phyloP scores from a whole-genome alignment of 2,888 invertebrate species.

The Myathropa florea region DNA sequence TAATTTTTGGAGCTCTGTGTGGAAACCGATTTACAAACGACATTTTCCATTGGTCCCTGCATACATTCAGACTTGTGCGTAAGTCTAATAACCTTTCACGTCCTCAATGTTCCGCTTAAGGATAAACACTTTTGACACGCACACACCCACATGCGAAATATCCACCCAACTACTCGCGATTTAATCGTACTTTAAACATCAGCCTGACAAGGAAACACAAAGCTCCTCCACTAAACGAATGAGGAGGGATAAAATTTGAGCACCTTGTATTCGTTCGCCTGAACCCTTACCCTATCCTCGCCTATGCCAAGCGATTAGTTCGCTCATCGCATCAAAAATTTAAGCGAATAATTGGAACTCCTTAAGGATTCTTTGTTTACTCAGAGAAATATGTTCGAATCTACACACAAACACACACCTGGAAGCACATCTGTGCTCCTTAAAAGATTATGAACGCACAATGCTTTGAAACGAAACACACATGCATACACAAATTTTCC shows the following conservation, averaged over 20 bases:
- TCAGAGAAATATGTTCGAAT: slow-evolving; percentile 31
- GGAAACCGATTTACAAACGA: no score
- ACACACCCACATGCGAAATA: no score
- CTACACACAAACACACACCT: not conserved
- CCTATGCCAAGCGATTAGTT: slow-evolving; percentile 28
- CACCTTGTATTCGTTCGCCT: slow-evolving; percentile 7
- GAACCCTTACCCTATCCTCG: not conserved
- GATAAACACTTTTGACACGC: not conserved
- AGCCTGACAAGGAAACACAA: not conserved
- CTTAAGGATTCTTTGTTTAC: slow-evolving; percentile 24
- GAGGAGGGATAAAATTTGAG: slow-evolving; percentile 49
- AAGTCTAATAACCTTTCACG: not conserved
- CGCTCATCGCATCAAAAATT: slow-evolving; percentile 52
- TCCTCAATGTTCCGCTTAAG: not conserved
- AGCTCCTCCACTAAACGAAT: not conserved
- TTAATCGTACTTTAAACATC: slow-evolving; percentile 14
- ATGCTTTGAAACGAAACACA: not conserved
- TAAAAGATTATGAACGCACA: slow-evolving; percentile 18
- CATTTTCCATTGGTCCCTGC: no score
- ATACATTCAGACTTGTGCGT: no score
- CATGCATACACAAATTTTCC: not conserved
- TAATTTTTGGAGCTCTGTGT: no score
- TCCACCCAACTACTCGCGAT: slow-evolving; percentile 30
- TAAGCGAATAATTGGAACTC: slow-evolving; percentile 47
- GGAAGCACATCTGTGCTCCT: not conserved